Conservation (phyloP, 2,113 vertebrate genomes). For the Paradoxurus hermaphroditus region DNA sequence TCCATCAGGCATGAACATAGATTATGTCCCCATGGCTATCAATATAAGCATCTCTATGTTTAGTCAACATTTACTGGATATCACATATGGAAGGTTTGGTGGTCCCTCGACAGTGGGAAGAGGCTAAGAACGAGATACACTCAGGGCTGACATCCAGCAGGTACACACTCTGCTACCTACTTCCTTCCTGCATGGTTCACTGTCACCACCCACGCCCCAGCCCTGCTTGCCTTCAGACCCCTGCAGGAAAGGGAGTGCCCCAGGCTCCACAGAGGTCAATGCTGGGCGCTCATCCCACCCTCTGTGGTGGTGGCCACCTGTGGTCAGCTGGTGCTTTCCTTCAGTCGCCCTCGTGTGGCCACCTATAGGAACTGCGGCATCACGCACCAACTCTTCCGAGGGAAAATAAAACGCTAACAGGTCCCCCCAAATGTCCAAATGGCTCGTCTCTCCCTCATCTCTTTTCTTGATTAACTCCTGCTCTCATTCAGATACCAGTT, state of each 20-base stretch:
- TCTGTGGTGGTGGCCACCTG: neutral
- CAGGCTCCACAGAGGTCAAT: neutral
- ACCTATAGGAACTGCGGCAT: neutral
- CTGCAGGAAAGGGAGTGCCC: neutral
- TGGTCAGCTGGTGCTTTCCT: neutral
- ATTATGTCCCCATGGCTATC: neutral
- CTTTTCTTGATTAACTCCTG: neutral
- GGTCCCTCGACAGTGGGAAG: neutral
- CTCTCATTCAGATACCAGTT: neutral
- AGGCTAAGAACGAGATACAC: neutral
- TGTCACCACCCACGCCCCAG: neutral
- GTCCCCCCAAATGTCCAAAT: neutral
- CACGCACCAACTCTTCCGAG: neutral
- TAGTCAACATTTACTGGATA: neutral
- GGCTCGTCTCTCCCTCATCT: neutral
- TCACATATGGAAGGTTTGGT: neutral
- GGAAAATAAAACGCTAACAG: neutral
- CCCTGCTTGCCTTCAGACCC: neutral
- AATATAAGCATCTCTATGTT: neutral
- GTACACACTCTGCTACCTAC: neutral
- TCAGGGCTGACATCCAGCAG: neutral
- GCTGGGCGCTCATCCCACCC: too few relatives aligned
- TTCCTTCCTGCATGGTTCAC: neutral
- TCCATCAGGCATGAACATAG: neutral
- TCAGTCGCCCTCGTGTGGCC: neutral